phyloP scores from a whole-genome alignment of 2,113 vertebrate species.

The Chlamydotis undulata region DNA sequence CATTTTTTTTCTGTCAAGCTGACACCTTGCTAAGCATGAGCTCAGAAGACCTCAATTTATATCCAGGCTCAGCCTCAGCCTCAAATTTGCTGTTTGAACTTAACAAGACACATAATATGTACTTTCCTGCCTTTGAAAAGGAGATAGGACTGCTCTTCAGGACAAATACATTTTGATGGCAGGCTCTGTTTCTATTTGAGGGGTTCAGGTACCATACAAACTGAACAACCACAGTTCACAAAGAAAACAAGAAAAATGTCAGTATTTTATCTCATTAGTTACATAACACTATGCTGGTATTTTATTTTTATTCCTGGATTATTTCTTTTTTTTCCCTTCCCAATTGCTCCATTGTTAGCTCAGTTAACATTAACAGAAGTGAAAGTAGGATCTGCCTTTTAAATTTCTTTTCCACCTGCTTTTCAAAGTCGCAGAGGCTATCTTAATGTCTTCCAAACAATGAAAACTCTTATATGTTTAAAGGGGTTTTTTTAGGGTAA shows the following conservation, averaged over 20 bases:
- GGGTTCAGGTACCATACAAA: not conserved
- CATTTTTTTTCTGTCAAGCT: not conserved
- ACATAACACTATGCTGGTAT: not conserved
- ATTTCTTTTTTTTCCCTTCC: not conserved
- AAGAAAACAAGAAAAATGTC: not conserved
- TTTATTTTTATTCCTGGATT: not conserved
- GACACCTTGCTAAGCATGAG: not conserved
- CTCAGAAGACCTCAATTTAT: not conserved
- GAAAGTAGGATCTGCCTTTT: not conserved
- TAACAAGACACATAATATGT: not conserved
- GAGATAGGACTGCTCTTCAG: not conserved
- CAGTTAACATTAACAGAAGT: not conserved
- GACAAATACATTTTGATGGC: not conserved
- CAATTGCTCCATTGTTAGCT: not conserved
- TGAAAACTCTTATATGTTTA: not conserved
- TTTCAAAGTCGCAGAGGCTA: not conserved
- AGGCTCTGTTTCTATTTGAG: not conserved
- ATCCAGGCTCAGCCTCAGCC: not conserved
- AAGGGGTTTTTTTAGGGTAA: not conserved
- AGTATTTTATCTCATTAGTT: not conserved
- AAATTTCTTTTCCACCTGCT: not conserved
- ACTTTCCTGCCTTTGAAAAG: not conserved
- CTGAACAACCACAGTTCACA: not conserved
- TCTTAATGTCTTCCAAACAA: not conserved
- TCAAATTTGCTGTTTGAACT: not conserved